Conservation (phyloP, 37 sponge, comb jelly and placozoan genomes). For the Halichondria panicea region DNA sequence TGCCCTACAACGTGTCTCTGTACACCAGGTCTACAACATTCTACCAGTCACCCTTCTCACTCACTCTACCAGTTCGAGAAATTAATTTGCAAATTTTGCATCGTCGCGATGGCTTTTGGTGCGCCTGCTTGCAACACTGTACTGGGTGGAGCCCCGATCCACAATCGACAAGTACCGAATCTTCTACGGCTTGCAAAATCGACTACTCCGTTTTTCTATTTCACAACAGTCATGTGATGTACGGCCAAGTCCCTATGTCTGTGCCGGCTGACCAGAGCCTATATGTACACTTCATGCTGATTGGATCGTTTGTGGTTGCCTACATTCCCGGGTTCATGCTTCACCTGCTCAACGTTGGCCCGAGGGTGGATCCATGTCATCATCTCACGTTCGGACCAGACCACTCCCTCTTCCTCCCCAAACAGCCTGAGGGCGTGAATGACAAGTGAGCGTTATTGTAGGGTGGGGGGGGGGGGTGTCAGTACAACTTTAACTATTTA, state of each 20-base stretch:
- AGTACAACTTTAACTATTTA: too few species aligned
- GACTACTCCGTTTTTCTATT: constrained; percentile 67
- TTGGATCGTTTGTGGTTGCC: constrained; percentile 53
- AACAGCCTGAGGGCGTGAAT: too few species aligned
- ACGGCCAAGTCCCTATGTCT: constrained; percentile 43
- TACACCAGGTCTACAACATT: constrained; percentile 13
- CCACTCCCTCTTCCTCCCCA: constrained; percentile 1
- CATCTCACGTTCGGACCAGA: constrained; percentile 47
- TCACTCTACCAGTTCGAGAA: constrained; percentile 32
- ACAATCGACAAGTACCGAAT: neutral
- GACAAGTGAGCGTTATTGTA: too few species aligned
- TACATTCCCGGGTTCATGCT: constrained; percentile 56
- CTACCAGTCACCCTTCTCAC: constrained; percentile 42
- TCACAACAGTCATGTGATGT: constrained; percentile 62
- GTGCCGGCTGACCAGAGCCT: neutral
- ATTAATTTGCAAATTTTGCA: constrained; percentile 58
- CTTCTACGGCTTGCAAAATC: constrained; percentile 8
- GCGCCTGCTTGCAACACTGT: constrained; percentile 61
- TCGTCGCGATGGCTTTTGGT: constrained; percentile 53
- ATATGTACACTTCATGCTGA: constrained; percentile 51
- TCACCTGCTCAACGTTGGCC: constrained; percentile 62
- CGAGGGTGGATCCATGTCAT: constrained; percentile 61
- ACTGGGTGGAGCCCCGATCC: neutral
- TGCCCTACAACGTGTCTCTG: constrained; percentile 20
- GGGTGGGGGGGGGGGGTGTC: too few species aligned